A percentile compares a stretch with the other conserved stretches of the same genome.
Evolutionary conservation across 1,140 invertebrate species (phyloP).

Genomic region (Megathymus violae): DNA sequence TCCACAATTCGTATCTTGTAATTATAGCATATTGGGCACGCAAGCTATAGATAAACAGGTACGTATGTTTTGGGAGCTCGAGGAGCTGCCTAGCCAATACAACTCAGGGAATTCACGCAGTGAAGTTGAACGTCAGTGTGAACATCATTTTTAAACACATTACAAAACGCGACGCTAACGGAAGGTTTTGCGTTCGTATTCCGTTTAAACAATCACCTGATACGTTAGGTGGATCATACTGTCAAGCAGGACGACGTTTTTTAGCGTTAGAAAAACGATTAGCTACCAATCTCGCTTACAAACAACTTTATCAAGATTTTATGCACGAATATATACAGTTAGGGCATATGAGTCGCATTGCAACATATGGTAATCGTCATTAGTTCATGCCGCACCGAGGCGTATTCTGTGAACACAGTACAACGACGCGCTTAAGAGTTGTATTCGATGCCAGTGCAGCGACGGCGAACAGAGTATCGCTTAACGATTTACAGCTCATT

Average conservation of each 20-base stretch:
- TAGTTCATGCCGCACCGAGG: slow-evolving; percentile 37
- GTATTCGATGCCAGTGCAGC: slow-evolving; percentile 23
- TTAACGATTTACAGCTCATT: slow-evolving; percentile 28
- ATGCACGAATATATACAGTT: not conserved
- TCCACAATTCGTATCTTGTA: not conserved
- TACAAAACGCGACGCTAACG: slow-evolving; percentile 19
- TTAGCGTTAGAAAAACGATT: slow-evolving; percentile 22
- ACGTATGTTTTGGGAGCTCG: slow-evolving; percentile 34
- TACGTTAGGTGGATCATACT: slow-evolving; percentile 21
- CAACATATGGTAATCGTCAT: slow-evolving; percentile 10
- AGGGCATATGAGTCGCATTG: slow-evolving; percentile 19
- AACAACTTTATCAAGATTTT: not conserved
- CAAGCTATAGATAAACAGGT: slow-evolving; percentile 6
- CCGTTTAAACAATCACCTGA: slow-evolving; percentile 25
- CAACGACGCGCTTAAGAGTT: slow-evolving; percentile 21
- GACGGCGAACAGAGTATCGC: slow-evolving; percentile 8
- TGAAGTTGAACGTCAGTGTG: slow-evolving; percentile 24
- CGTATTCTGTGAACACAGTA: slow-evolving; percentile 23
- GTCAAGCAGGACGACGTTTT: slow-evolving; percentile 27
- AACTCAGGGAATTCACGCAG: slow-evolving; percentile 9
- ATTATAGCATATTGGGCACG: not conserved
- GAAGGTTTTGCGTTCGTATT: slow-evolving; percentile 28
- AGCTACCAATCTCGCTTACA: not conserved
- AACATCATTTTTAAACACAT: slow-evolving; percentile 19
- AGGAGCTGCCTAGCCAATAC: slow-evolving; percentile 21